Percentiles rank a stretch among this genome's conserved stretches.
Evolutionary conservation across 2,888 invertebrate species (phyloP).

Genomic region (Neocrepidodera transversa): DNA sequence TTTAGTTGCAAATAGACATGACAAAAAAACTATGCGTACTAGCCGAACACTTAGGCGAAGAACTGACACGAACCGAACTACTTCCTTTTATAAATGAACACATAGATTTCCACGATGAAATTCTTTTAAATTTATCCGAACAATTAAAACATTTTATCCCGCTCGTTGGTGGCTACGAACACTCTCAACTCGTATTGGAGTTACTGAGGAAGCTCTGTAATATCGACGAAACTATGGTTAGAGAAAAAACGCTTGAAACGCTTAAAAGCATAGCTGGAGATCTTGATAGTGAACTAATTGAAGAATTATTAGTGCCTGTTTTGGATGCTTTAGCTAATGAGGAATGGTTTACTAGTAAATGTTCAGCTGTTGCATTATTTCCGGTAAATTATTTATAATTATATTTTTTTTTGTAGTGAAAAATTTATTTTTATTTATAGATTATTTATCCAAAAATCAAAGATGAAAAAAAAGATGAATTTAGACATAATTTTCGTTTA

Average conservation of each 20-base stretch:
- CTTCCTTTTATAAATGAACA: slow-evolving; percentile 50
- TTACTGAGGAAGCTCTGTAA: slow-evolving; percentile 51
- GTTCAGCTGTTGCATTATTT: slow-evolving; percentile 48
- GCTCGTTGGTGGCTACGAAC: slow-evolving; percentile 53
- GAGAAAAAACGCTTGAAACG: slow-evolving; percentile 50
- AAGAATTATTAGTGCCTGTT: slow-evolving; percentile 47
- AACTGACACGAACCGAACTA: slow-evolving; percentile 51
- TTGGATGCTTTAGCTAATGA: slow-evolving; percentile 46
- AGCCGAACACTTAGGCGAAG: slow-evolving; percentile 50
- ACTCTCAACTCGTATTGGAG: slow-evolving; percentile 48
- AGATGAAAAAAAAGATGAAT: slow-evolving; percentile 47
- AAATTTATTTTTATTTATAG: slow-evolving; percentile 44
- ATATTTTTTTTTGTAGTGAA: neutral
- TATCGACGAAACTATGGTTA: slow-evolving; percentile 53
- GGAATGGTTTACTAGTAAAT: slow-evolving; percentile 53
- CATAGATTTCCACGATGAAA: slow-evolving; percentile 53
- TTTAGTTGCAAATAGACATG: slow-evolving; percentile 62
- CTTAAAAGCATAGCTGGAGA: slow-evolving; percentile 46
- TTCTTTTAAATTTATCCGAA: slow-evolving; percentile 50
- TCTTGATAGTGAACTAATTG: slow-evolving; percentile 46
- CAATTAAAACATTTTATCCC: slow-evolving; percentile 52
- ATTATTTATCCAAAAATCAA: slow-evolving; percentile 51
- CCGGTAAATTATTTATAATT: too few species aligned
- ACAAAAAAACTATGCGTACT: slow-evolving; percentile 49
- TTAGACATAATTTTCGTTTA: slow-evolving; percentile 49